These are phyloP conservation scores for Trachelus troglodyta DNA, from an alignment of 2,888 invertebrate genomes.

Conservation along the genomic window DNA sequence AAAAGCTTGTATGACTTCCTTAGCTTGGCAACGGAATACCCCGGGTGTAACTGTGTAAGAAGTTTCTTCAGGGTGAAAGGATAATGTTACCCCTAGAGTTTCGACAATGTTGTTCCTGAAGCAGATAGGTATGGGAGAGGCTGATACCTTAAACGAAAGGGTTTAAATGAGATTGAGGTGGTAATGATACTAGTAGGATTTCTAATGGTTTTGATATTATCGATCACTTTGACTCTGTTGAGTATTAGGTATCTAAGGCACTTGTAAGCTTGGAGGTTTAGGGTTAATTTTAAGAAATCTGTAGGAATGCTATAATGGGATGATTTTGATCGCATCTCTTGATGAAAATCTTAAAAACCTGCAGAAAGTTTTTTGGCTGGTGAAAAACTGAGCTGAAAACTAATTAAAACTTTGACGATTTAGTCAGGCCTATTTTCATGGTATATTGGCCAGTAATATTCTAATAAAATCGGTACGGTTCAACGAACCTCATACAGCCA, in stretches of 20 bases:
- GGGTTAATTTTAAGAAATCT: no score
- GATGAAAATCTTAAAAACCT: neutral
- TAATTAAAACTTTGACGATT: constrained; percentile 11
- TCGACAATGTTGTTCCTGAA: neutral
- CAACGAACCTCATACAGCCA: neutral
- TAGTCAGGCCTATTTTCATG: neutral
- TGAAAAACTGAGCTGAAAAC: neutral
- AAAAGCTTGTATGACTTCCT: constrained; percentile 32
- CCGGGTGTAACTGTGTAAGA: neutral
- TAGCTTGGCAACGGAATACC: neutral
- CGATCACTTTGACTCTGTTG: no score
- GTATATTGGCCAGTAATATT: neutral
- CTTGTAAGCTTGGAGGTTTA: neutral
- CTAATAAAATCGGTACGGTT: constrained; percentile 3
- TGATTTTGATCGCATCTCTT: neutral
- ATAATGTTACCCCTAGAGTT: neutral
- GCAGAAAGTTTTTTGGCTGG: neutral
- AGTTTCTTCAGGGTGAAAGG: neutral
- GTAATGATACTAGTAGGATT: no score
- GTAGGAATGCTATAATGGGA: no score
- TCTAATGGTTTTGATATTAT: no score
- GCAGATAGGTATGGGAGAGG: no score
- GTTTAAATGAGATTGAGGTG: no score
- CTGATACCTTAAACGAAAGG: no score
- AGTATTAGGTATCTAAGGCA: neutral